These are phyloP conservation scores for Priocnemis perturbator DNA, from an alignment of 2,888 invertebrate genomes.

Conservation along the genomic window DNA sequence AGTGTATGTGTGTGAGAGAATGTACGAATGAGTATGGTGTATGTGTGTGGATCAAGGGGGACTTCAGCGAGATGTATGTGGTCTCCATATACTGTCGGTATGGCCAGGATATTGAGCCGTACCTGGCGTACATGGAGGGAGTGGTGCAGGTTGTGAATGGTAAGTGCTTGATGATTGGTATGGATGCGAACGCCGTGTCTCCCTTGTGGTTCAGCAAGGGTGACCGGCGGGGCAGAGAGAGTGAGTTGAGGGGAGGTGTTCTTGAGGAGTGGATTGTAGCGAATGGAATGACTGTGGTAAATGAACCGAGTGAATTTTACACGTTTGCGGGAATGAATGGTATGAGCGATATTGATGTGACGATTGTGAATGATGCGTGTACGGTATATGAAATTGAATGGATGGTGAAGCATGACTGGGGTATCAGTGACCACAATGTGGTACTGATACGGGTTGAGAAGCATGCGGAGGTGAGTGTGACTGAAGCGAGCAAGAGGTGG, in stretches of 20 bases:
- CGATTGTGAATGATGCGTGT: background rate
- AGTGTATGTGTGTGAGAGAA: slow-evolving; percentile 18
- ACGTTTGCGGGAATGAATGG: slow-evolving; percentile 20
- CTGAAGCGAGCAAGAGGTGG: background rate
- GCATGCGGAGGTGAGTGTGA: background rate
- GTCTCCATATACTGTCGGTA: slow-evolving; percentile 41
- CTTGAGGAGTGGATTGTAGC: slow-evolving; percentile 23
- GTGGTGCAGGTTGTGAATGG: background rate
- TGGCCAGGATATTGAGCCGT: slow-evolving; percentile 7
- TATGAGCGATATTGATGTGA: slow-evolving; percentile 23
- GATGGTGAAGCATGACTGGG: slow-evolving; percentile 7
- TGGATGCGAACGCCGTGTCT: slow-evolving; percentile 53
- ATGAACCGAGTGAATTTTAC: slow-evolving; percentile 32
- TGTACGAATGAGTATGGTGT: slow-evolving; percentile 16
- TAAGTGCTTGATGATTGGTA: slow-evolving; percentile 30
- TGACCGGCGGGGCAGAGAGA: background rate
- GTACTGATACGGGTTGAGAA: background rate
- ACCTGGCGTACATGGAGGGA: slow-evolving; percentile 11
- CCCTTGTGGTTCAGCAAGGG: slow-evolving; percentile 45
- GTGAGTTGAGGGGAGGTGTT: background rate
- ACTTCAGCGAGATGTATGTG: slow-evolving; percentile 31
- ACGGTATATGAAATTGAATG: background rate
- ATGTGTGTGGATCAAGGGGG: slow-evolving; percentile 42
- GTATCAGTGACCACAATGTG: slow-evolving; percentile 20
- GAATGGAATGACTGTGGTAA: slow-evolving; percentile 34